Evolutionary conservation across 1,140 invertebrate genomes (phyloP), one percentile per base, ranked within the genome.

Genomic region (Pachyrhynchus sulphureomaculatus): DNA sequence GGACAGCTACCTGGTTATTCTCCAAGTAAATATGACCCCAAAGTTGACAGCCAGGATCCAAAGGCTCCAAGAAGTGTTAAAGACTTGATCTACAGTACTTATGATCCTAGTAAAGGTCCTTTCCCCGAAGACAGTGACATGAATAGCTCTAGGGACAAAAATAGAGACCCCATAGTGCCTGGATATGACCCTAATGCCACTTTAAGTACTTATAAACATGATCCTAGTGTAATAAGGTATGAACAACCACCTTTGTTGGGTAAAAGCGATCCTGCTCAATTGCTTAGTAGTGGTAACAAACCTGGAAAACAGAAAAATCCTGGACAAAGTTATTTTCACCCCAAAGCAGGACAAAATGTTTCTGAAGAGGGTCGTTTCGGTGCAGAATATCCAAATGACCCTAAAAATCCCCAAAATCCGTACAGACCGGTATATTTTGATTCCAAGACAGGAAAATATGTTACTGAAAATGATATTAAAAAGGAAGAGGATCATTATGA

Each of bases 31-130:
- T 54, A 59, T 3, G 57, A 62, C 15, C 47, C 29, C 15, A 34
- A 51, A 39, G 13, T 18, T 21, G 58, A 67, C 4, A 53, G n/a
- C n/a, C 68, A 60, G 48, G 37, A 66, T 6, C 66, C 64, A 17
- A 42, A 34, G 24, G 39, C 64, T 13, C 48, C 48, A 2, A 70
- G 62, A 48, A 66, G 34, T 53, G 42, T 70, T 21, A 66, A 65
- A 54, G 68, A 70, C 42, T 55, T 70, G 29, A 67, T 67, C 4
- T 68, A 61, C 34, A 57, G 57, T 15, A 68, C 67, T 20, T 64
- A 67, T 45, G 59, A 68, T 54, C 45, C 48, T 10, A 48, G 23
- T 26, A 29, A 36, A 52, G 47, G 62, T 17, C 49, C 42, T 4
- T 12, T 52, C 21, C 20, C 44, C 6, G 17, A 57, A 26, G 29